Evolutionary conservation across 2,113 vertebrate genomes (phyloP).

Genomic region (Nematolebias whitei): DNA sequence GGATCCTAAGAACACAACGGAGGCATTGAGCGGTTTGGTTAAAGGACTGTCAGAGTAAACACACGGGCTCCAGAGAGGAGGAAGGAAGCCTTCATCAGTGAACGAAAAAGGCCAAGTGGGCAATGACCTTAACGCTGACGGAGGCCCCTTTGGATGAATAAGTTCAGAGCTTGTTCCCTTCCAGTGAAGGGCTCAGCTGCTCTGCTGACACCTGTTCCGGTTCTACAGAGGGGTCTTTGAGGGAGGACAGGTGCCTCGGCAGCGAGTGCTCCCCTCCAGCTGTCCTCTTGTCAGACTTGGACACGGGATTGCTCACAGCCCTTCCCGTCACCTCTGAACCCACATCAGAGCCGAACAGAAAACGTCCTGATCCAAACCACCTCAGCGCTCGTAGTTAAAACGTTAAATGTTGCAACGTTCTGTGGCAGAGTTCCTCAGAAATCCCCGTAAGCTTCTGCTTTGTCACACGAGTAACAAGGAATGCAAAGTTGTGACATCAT

Average conservation of each 20-base stretch:
- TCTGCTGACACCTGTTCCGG: constrained; percentile 78
- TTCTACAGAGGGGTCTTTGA: constrained; percentile 80
- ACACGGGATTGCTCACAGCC: constrained; percentile 71
- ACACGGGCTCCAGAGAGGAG: constrained; percentile 50
- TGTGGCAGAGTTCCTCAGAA: too few species aligned
- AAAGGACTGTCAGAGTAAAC: constrained; percentile 57
- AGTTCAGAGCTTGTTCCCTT: constrained; percentile 55
- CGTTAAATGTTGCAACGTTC: background rate
- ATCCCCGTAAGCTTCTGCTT: background rate
- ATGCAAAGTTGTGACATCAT: background rate
- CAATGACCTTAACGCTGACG: constrained; percentile 64
- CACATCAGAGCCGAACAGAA: constrained; percentile 20
- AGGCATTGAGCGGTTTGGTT: constrained; percentile 64
- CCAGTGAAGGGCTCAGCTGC: constrained; percentile 66
- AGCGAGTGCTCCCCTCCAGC: constrained; percentile 60
- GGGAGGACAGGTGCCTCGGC: constrained; percentile 77
- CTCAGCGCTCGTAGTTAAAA: too few species aligned
- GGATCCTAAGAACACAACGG: constrained; percentile 45
- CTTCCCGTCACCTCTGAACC: constrained; percentile 57
- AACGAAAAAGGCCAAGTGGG: constrained; percentile 30
- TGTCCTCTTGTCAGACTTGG: constrained; percentile 66
- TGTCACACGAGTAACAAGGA: background rate
- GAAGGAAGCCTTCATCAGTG: constrained; percentile 60
- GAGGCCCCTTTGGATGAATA: constrained; percentile 56
- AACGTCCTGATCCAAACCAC: constrained; percentile 7